phyloP scores from a whole-genome alignment of 2,113 vertebrate species.

The Grallaria varia region DNA sequence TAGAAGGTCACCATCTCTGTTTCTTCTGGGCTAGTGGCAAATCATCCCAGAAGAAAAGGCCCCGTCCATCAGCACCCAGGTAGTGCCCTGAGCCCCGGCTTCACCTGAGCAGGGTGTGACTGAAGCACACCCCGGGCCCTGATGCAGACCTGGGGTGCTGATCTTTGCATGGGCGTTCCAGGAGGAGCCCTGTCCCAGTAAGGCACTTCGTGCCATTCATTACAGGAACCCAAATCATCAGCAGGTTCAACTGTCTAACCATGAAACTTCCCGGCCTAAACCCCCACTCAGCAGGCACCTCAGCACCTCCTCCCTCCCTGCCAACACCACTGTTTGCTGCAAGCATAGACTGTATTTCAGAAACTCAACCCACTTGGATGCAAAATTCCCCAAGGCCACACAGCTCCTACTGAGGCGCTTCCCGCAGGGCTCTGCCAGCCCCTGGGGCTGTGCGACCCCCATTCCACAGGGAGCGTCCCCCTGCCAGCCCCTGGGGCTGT shows the following conservation, averaged over 20 bases:
- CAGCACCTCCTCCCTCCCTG: not conserved
- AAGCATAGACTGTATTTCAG: not conserved
- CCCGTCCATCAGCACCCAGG: not conserved
- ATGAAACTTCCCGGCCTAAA: not conserved
- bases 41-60: accelerated
- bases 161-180: not conserved
- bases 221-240: not conserved
- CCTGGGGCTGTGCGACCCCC: accelerated
- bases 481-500: accelerated
- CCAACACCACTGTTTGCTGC: not conserved
- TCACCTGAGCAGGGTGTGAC: accelerated
- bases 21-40: not conserved
- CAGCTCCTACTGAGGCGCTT: not conserved
- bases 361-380: not conserved
- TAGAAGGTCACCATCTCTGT: not conserved
- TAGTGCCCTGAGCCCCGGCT: accelerated
- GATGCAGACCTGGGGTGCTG: not conserved
- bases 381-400: not conserved
- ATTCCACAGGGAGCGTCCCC: accelerated
- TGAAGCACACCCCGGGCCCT: not conserved
- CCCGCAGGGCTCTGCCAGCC: not conserved
- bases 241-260: not conserved
- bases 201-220: not conserved
- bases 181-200: not conserved
- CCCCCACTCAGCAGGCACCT: not conserved